Evolutionary conservation across 2,113 vertebrate genomes (phyloP).

Genomic region (Eptesicus fuscus): DNA sequence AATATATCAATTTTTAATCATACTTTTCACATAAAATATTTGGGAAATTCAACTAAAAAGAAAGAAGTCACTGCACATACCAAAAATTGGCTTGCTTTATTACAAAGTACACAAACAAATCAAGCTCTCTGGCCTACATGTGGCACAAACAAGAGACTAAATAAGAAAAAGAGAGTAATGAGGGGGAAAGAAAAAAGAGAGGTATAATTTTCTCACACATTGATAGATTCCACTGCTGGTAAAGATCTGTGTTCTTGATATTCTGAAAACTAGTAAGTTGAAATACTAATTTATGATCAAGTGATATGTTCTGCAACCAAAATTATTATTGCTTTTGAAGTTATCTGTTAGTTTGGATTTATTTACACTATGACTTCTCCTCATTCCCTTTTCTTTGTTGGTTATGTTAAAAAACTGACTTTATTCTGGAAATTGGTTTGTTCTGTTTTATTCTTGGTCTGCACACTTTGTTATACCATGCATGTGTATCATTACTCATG

Average conservation of each 20-base stretch:
- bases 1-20: background rate
- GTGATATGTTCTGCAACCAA: background rate
- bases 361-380: background rate
- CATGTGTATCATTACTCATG: background rate
- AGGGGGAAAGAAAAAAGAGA: background rate
- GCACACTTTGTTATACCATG: background rate
- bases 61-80: background rate
- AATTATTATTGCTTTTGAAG: constrained; percentile 1
- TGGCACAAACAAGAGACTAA: background rate
- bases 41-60: constrained; percentile 36
- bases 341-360: constrained; percentile 27
- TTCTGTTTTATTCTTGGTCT: background rate
- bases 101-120: background rate
- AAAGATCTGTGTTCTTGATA: background rate
- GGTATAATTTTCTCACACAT: background rate
- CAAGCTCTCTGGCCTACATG: background rate
- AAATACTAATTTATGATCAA: constrained; percentile 7
- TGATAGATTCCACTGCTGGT: background rate
- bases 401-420: constrained; percentile 26
- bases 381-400: background rate
- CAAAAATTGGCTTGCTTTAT: background rate
- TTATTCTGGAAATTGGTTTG: background rate
- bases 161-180: background rate
- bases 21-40: constrained; percentile 7
- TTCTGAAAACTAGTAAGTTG: constrained; percentile 5